These are phyloP conservation scores for Aphaenogaster rudis DNA, from an alignment of 1,140 invertebrate genomes.

Conservation along the genomic window DNA sequence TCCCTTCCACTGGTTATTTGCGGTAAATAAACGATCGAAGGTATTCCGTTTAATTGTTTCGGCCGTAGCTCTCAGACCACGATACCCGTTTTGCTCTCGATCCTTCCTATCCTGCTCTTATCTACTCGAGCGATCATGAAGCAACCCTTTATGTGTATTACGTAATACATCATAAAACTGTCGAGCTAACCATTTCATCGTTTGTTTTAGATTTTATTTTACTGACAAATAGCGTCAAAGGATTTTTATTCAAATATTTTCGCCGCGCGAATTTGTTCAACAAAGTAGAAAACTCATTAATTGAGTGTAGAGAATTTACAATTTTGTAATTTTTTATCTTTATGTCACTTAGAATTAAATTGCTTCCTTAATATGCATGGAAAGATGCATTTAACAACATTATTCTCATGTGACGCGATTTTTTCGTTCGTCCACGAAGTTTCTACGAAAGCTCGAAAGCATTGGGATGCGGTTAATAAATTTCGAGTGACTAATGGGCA, in stretches of 20 bases:
- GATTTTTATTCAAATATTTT: background rate
- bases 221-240: background rate
- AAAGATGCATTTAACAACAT: constrained; percentile 33
- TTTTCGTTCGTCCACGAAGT: constrained; percentile 37
- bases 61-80: constrained; percentile 8
- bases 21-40: constrained; percentile 52
- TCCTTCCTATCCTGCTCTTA: background rate
- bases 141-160: constrained; percentile 1
- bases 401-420: constrained; percentile 7
- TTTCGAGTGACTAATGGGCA: constrained; percentile 52
- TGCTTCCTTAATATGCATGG: background rate
- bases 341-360: background rate
- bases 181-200: background rate
- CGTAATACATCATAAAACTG: constrained; percentile 25
- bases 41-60: constrained; percentile 52
- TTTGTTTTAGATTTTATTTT: background rate
- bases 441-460: constrained; percentile 29
- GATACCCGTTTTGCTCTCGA: background rate
- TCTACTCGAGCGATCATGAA: constrained; percentile 3
- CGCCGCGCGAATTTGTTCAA: background rate
- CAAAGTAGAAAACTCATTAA: background rate
- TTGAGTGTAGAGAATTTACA: background rate
- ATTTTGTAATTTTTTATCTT: background rate
- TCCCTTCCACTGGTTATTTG: constrained; percentile 47
- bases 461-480: constrained; percentile 49